Evolutionary conservation across 2,797 vertebrate species (phyloP).

Genomic region (Agapornis canus): DNA sequence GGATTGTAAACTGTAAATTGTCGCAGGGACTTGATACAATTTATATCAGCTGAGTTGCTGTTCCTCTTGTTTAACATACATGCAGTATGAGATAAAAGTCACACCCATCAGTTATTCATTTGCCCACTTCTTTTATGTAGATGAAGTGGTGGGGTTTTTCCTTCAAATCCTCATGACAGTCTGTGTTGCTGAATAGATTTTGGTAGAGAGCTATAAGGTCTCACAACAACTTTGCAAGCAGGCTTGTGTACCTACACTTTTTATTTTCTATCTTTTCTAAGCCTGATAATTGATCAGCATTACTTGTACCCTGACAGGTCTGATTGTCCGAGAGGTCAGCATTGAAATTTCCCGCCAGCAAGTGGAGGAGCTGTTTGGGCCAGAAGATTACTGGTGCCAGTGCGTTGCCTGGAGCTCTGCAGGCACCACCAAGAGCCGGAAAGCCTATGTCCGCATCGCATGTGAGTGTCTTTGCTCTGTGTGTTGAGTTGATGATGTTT

Average conservation of each 20-base stretch:
- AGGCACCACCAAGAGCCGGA: conserved; percentile 96
- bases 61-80: background rate
- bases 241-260: fast-evolving
- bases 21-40: background rate
- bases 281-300: background rate
- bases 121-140: background rate
- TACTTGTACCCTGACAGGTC: conserved; percentile 79
- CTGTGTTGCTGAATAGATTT: background rate
- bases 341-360: conserved; percentile 99
- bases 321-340: conserved; percentile 95
- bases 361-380: conserved; percentile 96
- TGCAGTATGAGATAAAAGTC: background rate
- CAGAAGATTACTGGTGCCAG: conserved; percentile 99
- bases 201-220: background rate
- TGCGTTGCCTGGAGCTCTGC: conserved; percentile 99
- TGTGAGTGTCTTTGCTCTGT: conserved; percentile 83
- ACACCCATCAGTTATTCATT: background rate
- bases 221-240: background rate
- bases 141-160: background rate
- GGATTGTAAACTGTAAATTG: background rate
- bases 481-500: fast-evolving
- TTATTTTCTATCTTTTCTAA: background rate
- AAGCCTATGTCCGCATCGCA: conserved; percentile 95
- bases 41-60: background rate
- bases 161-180: background rate